Percentiles rank a stretch among this genome's conserved stretches.
Conservation (phyloP, 2,113 vertebrate genomes). For the Gnathonemus echidnorhynchus region DNA sequence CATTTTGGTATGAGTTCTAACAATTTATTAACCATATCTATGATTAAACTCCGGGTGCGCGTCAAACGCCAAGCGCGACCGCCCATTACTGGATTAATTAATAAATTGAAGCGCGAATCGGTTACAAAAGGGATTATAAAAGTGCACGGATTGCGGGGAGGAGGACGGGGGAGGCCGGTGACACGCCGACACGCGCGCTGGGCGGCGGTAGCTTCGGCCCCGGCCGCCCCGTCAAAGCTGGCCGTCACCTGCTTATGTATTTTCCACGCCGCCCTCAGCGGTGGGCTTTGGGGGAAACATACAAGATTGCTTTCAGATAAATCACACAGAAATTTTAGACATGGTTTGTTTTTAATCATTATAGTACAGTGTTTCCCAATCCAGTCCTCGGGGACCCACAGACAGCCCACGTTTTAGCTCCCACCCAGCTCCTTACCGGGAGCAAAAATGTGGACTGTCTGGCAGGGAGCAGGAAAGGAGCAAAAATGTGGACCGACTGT, state of each 20-base stretch:
- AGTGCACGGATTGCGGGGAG: constrained; percentile 35
- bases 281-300: background rate
- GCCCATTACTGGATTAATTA: constrained; percentile 36
- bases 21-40: constrained; percentile 49
- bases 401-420: no score
- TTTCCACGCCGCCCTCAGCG: background rate
- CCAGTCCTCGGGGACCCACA: no score
- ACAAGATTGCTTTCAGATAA: background rate
- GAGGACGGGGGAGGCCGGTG: constrained; percentile 21
- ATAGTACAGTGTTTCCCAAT: background rate
- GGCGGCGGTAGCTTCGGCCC: constrained; percentile 17
- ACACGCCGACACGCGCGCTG: constrained; percentile 19
- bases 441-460: no score
- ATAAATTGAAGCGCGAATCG: constrained; percentile 55
- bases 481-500: no score
- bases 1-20: constrained; percentile 35
- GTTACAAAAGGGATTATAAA: constrained; percentile 49
- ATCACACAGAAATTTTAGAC: background rate
- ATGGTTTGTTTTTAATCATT: background rate
- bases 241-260: background rate
- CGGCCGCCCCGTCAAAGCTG: background rate
- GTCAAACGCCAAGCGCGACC: constrained; percentile 34
- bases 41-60: constrained; percentile 45
- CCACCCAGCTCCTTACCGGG: no score
- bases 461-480: no score